phyloP scores from a whole-genome alignment of 2,888 invertebrate genomes.

The Mythimna pallens region DNA sequence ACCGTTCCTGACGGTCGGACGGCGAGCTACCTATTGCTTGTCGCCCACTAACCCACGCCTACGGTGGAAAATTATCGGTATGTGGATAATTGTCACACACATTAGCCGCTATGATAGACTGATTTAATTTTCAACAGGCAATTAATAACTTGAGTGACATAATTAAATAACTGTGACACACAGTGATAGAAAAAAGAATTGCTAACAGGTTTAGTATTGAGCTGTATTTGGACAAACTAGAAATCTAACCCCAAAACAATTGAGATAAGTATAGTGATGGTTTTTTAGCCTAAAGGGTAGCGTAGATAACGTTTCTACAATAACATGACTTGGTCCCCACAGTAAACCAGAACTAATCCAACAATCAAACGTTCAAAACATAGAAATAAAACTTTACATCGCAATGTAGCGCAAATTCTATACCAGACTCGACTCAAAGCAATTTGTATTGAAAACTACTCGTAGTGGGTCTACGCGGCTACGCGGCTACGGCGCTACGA shows the following conservation, averaged over 20 bases:
- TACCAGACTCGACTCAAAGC: constrained; percentile 61
- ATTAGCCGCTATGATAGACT: neutral
- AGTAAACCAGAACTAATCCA: constrained; percentile 44
- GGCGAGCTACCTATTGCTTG: too few relatives aligned
- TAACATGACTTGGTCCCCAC: constrained; percentile 12
- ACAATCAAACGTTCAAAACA: constrained; percentile 59
- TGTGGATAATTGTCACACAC: neutral
- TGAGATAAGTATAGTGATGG: too few relatives aligned
- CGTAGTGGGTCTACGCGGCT: constrained; percentile 65
- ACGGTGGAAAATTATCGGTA: too few relatives aligned
- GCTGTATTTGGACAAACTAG: too few relatives aligned
- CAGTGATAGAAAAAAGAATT: too few relatives aligned
- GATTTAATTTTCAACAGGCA: neutral
- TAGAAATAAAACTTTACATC: constrained; percentile 55
- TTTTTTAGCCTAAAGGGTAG: neutral
- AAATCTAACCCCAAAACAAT: too few relatives aligned
- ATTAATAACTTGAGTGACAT: too few relatives aligned
- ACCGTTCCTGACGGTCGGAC: too few relatives aligned
- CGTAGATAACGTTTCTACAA: neutral
- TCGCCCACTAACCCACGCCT: too few relatives aligned
- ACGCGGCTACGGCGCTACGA: constrained; percentile 64
- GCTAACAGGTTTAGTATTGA: too few relatives aligned
- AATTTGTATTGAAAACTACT: constrained; percentile 68
- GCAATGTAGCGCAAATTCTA: constrained; percentile 59
- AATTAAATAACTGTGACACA: too few relatives aligned